Conservation (phyloP, 2,113 vertebrate genomes). For the Peromyscus californicus region DNA sequence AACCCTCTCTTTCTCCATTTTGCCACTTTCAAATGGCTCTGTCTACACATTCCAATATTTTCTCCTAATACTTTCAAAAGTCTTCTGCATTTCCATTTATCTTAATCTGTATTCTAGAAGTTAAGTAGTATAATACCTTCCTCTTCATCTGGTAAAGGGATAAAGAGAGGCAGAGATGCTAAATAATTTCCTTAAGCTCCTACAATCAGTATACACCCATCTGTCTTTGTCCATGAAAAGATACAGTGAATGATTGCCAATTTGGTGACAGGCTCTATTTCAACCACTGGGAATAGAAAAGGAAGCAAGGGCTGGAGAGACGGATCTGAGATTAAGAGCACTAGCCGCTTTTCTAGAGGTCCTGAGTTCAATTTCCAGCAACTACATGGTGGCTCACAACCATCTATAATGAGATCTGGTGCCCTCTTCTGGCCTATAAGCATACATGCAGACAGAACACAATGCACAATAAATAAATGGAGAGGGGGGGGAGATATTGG, state of each 20-base stretch:
- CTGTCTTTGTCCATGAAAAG: not conserved
- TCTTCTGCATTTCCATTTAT: conserved; percentile 6
- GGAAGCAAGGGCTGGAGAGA: not conserved
- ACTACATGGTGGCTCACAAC: too few relatives aligned
- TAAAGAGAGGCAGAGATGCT: conserved; percentile 46
- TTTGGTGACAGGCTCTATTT: not conserved
- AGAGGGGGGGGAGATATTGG: not conserved
- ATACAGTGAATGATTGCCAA: not conserved
- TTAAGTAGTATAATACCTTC: conserved; percentile 29
- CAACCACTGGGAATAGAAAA: not conserved
- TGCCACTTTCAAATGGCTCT: conserved; percentile 59
- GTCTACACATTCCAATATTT: conserved; percentile 40
- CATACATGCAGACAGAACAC: too few relatives aligned
- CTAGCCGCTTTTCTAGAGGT: too few relatives aligned
- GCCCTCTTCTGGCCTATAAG: too few relatives aligned
- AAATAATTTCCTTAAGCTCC: conserved; percentile 42
- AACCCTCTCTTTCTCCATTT: not conserved
- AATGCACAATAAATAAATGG: not conserved
- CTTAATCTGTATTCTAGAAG: conserved; percentile 7
- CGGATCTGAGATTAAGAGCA: too few relatives aligned
- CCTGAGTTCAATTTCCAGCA: too few relatives aligned
- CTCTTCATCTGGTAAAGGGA: not conserved
- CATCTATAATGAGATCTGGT: too few relatives aligned
- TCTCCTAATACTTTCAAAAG: conserved; percentile 32
- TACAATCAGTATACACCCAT: not conserved